These are phyloP conservation scores for Grapholita molesta DNA, from an alignment of 1,140 invertebrate species.

Conservation along the genomic window DNA sequence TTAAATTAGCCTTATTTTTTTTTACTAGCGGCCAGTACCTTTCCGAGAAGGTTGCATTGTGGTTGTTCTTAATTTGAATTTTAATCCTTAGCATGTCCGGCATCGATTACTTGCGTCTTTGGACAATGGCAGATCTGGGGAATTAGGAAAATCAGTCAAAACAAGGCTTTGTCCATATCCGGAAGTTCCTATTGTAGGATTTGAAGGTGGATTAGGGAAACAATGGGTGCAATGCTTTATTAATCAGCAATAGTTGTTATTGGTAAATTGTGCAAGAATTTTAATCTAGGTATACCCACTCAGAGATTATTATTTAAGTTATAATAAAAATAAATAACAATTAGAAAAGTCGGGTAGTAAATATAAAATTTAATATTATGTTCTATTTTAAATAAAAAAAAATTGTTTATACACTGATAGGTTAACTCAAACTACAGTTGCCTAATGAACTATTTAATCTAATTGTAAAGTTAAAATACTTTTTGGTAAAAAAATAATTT, in stretches of 20 bases:
- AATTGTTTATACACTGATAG: too few species aligned
- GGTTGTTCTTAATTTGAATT: conserved; percentile 1
- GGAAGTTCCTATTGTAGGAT: too few species aligned
- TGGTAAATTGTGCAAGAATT: neutral
- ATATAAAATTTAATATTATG: too few species aligned
- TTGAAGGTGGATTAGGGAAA: neutral
- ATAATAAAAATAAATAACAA: too few species aligned
- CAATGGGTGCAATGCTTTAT: neutral
- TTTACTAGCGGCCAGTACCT: neutral
- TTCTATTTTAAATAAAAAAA: too few species aligned
- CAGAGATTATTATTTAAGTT: too few species aligned
- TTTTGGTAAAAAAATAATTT: too few species aligned
- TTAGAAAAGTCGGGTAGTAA: too few species aligned
- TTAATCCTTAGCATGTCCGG: conserved; percentile 12
- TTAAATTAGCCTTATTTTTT: neutral
- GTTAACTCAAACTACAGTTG: too few species aligned
- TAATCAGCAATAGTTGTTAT: neutral
- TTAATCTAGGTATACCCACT: neutral
- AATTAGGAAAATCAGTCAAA: conserved; percentile 1
- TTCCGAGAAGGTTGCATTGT: conserved; percentile 14
- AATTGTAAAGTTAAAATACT: too few species aligned
- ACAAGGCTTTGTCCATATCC: neutral
- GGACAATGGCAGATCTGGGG: conserved; percentile 5
- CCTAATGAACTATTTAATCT: too few species aligned
- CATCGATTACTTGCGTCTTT: conserved; percentile 16